Conservation (phyloP, 2,113 vertebrate genomes). For the Amphiprion percula region DNA sequence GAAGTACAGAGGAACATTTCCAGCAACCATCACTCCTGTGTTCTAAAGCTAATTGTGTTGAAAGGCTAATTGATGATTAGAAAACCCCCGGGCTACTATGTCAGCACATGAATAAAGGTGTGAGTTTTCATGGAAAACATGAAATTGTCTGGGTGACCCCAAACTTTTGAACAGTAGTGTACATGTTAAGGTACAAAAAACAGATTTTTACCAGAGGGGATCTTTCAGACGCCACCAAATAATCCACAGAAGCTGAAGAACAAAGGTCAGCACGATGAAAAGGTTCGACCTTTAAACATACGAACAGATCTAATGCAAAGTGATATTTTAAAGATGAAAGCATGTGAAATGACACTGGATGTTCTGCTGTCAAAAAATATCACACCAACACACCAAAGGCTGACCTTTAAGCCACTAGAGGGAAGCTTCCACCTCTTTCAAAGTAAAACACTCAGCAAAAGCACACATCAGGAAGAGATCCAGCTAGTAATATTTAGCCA, state of each 20-base stretch:
- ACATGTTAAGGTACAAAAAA: too few relatives aligned
- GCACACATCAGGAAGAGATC: background rate
- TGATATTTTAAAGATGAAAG: background rate
- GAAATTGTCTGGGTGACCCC: too few relatives aligned
- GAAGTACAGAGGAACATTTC: too few relatives aligned
- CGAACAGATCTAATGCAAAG: background rate
- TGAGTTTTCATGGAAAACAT: background rate
- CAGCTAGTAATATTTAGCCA: background rate
- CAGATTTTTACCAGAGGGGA: too few relatives aligned
- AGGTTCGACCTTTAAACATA: background rate
- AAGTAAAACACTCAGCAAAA: background rate
- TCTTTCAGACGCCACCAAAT: background rate
- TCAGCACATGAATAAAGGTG: background rate
- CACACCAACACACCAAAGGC: background rate
- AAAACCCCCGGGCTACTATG: too few relatives aligned
- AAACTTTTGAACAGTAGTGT: too few relatives aligned
- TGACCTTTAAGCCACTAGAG: slow-evolving; percentile 44
- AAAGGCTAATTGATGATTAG: too few relatives aligned
- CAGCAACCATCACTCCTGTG: too few relatives aligned
- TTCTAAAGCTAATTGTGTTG: too few relatives aligned
- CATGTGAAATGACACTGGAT: background rate
- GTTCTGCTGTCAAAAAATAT: slow-evolving; percentile 40
- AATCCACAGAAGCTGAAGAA: background rate
- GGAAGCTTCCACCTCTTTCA: background rate
- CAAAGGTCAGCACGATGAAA: background rate